Base-by-base conservation (phyloP, 2,113 vertebrate species). In the Hyla sarda region DNA sequence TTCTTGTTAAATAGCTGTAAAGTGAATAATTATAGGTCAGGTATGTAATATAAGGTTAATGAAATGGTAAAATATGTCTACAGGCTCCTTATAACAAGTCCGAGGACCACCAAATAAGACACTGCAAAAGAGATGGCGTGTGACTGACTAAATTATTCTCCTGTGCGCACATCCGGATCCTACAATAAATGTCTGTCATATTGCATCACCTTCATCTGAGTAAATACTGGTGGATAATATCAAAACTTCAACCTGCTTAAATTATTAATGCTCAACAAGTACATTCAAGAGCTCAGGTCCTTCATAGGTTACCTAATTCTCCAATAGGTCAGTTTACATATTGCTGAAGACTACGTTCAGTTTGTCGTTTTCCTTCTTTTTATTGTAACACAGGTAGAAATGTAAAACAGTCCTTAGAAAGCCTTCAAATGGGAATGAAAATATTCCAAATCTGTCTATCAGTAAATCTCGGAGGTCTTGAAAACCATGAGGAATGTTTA, bases 211-310 rank as follows among this genome's bases (percentile, higher is more conserved):
- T n/a, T 81, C 87, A 90, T 93, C 89, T 94, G 92, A 94, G 93
- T 71, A 60, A 89, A 85, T 88, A 89, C 82, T 88, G n/a, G 88
- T 71, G 89, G 87, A 88, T 92, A 37, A 79, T 90, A 93, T 95
- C 92, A 93, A 93, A 95, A 90, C 93, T 89, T 93, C 94, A 93
- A 91, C 92, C 92, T 89, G 91, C 75, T 89, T 95, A 60, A 88
- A 92, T 94, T 93, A 92, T 88, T 94, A 93, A 95, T 93, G 87
- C 87, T 89, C 82, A 90, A 92, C 93, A 92, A 94, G 92, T 93
- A 95, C 94, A 92, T 92, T 90, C 91, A 89, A 88, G 80, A 90
- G 82, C 91, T 89, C 85, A 92, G 90, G 88, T 89, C 88, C 88
- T 82, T 88, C 82, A 90, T 88, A 92, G 87, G 71, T 89, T 87